A percentile compares a stretch with the other conserved stretches of the same genome.
Evolutionary conservation across 1,140 invertebrate genomes (phyloP).

Genomic region (Heliconius eleuchia): DNA sequence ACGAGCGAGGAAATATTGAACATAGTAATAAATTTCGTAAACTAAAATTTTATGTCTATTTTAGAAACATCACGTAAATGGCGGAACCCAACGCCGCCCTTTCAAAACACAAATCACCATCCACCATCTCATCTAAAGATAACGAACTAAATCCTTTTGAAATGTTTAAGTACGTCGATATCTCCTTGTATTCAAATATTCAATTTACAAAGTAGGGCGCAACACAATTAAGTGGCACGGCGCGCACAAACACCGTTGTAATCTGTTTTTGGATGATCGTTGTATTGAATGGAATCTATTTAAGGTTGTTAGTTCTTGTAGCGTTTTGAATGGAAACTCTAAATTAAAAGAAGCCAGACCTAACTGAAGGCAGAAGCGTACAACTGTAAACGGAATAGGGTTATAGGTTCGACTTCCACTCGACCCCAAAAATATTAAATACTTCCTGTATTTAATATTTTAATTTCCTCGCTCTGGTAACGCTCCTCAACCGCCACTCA

Average conservation of each 20-base stretch:
- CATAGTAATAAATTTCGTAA: no score
- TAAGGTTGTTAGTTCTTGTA: neutral
- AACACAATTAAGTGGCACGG: slow-evolving; percentile 31
- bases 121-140: slow-evolving; percentile 11
- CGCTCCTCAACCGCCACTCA: no score
- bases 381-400: no score
- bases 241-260: slow-evolving; percentile 23
- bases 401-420: no score
- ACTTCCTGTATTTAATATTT: no score
- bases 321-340: neutral
- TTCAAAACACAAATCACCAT: neutral
- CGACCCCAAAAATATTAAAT: no score
- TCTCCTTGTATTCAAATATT: slow-evolving; percentile 16
- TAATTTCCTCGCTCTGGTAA: no score
- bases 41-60: no score
- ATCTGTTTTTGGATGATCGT: slow-evolving; percentile 24
- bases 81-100: neutral
- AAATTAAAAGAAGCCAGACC: neutral
- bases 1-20: no score
- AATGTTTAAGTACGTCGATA: slow-evolving; percentile 17
- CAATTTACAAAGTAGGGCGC: slow-evolving; percentile 30
- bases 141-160: slow-evolving; percentile 21
- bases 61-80: no score
- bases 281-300: neutral
- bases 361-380: no score